These are phyloP conservation scores for Cyclina sinensis DNA, from an alignment of 1,140 invertebrate genomes.

Conservation along the genomic window DNA sequence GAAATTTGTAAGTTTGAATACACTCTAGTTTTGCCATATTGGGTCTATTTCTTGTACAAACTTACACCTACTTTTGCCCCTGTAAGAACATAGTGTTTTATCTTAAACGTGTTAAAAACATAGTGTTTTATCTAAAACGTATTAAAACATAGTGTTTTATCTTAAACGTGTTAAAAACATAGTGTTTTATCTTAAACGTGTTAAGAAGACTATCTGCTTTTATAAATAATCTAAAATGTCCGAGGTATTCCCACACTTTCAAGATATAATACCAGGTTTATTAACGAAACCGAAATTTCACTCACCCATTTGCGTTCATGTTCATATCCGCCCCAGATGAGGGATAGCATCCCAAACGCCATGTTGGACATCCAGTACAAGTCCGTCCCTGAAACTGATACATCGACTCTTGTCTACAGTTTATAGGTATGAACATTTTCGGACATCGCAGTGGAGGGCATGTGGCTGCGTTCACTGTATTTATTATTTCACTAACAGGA, in stretches of 20 bases:
- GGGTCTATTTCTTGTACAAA: no score
- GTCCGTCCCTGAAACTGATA: slow-evolving; percentile 36
- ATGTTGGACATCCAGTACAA: slow-evolving; percentile 51
- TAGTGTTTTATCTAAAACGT: neutral
- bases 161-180: neutral
- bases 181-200: neutral
- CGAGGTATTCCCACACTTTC: no score
- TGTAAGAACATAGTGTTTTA: no score
- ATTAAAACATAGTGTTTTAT: no score
- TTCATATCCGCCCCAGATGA: neutral
- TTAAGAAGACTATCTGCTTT: no score
- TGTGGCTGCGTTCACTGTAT: neutral
- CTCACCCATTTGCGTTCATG: slow-evolving; percentile 59
- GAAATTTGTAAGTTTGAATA: no score
- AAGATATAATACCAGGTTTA: no score
- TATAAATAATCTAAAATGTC: no score
- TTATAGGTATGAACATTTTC: slow-evolving; percentile 34
- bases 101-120: neutral
- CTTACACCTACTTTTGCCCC: no score
- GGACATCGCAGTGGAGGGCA: slow-evolving; percentile 57
- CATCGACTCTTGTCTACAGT: slow-evolving; percentile 11
- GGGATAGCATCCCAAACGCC: slow-evolving; percentile 14
- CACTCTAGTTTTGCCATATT: no score
- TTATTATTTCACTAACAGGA: slow-evolving; percentile 26
- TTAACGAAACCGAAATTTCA: neutral